These are phyloP conservation scores for Bellardia bayeri DNA, from an alignment of 2,888 invertebrate species.

Conservation along the genomic window DNA sequence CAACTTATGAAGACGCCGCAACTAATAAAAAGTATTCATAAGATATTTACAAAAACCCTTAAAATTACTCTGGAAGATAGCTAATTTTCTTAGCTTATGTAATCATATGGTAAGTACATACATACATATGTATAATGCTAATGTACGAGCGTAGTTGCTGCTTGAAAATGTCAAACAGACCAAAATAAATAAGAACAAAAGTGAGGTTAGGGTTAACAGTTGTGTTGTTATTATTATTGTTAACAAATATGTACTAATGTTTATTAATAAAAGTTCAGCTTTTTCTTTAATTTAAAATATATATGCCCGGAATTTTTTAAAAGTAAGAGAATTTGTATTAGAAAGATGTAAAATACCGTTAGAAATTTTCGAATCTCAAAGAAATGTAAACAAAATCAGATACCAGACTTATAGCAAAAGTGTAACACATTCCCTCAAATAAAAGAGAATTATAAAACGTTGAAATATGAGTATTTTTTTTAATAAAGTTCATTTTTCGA, in stretches of 20 bases:
- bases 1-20: constrained; percentile 37
- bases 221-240: background rate
- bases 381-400: background rate
- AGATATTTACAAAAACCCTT: constrained; percentile 37
- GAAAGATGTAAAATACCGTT: background rate
- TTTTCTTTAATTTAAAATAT: background rate
- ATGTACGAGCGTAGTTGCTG: background rate
- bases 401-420: background rate
- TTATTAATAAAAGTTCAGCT: background rate
- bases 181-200: constrained; percentile 5
- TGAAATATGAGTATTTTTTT: too few relatives aligned
- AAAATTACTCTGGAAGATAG: constrained; percentile 7
- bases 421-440: background rate
- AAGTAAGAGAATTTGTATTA: too few relatives aligned
- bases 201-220: constrained; percentile 22
- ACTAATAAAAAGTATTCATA: constrained; percentile 53
- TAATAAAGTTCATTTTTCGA: too few relatives aligned
- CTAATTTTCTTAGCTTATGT: constrained; percentile 54
- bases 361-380: background rate
- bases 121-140: too few relatives aligned
- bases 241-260: background rate
- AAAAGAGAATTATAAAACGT: too few relatives aligned
- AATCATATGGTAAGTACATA: constrained; percentile 50
- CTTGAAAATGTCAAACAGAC: constrained; percentile 1
- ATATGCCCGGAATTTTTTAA: background rate